These are phyloP conservation scores for Amiota mariae DNA, from an alignment of 2,888 invertebrate species.

Conservation along the genomic window DNA sequence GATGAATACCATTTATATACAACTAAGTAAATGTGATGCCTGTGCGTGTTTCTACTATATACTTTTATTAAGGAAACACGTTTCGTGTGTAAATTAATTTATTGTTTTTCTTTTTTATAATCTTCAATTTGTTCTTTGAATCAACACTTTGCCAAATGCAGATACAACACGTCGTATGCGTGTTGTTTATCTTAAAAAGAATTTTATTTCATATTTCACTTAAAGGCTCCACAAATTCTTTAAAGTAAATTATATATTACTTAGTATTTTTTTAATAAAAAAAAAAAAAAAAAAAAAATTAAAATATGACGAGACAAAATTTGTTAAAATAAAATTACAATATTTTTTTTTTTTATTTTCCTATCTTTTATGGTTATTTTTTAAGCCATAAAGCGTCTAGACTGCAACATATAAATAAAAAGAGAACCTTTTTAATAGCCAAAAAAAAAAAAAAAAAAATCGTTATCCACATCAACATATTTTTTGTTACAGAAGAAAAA, in stretches of 20 bases:
- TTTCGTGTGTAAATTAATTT: constrained; percentile 48
- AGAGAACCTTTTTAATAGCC: too few relatives aligned
- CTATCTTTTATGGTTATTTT: constrained; percentile 3
- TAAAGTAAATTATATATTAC: too few relatives aligned
- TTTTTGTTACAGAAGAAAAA: constrained; percentile 81
- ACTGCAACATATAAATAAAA: background rate
- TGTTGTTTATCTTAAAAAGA: constrained; percentile 31
- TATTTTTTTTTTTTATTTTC: constrained; percentile 16
- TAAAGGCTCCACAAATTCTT: too few relatives aligned
- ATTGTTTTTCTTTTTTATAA: constrained; percentile 34
- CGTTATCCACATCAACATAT: too few relatives aligned
- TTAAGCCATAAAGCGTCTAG: background rate
- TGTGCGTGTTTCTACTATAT: background rate
- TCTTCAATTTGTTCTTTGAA: background rate
- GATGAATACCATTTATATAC: constrained; percentile 2
- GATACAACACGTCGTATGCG: constrained; percentile 44
- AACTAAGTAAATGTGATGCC: background rate
- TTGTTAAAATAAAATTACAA: background rate
- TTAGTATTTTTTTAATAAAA: too few relatives aligned
- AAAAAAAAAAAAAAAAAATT: too few relatives aligned
- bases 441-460: too few relatives aligned
- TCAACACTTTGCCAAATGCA: constrained; percentile 22
- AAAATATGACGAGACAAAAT: too few relatives aligned
- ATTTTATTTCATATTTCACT: background rate
- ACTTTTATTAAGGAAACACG: constrained; percentile 21